Conservation (phyloP, 30 jellyfish, hydroid and myxozoan genomes). For the Cassiopea xamachana region DNA sequence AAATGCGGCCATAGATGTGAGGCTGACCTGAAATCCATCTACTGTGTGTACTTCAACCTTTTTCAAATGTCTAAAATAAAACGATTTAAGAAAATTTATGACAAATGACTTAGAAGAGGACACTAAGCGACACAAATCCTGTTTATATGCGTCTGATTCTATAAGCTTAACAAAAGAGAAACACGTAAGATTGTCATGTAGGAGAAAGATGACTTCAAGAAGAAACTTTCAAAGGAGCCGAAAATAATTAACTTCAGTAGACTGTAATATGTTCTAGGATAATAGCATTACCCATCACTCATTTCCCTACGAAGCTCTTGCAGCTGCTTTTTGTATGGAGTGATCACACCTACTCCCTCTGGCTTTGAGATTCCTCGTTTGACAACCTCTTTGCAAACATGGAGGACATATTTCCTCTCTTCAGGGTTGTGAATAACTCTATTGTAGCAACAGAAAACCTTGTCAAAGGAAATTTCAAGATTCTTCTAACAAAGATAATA, state of each 20-base stretch:
- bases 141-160: too few species aligned
- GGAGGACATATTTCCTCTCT: conserved; percentile 76
- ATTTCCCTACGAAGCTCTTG: conserved; percentile 29
- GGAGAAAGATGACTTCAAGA: too few species aligned
- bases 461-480: too few species aligned
- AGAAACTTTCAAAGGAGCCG: not conserved
- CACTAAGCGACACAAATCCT: too few species aligned
- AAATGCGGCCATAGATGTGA: too few species aligned
- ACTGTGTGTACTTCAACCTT: conserved; percentile 81
- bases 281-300: conserved; percentile 19
- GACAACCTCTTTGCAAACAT: conserved; percentile 51
- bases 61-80: not conserved
- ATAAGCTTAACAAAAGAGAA: too few species aligned
- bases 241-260: not conserved
- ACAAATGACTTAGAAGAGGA: not conserved
- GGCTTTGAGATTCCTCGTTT: conserved; percentile 13
- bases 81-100: not conserved
- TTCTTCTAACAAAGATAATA: too few species aligned
- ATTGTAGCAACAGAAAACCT: too few species aligned
- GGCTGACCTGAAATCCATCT: conserved; percentile 91
- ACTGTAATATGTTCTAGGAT: not conserved
- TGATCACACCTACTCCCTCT: conserved; percentile 73
- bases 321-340: conserved; percentile 88
- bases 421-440: conserved; percentile 84
- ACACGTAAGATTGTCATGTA: too few species aligned